Evolutionary conservation across 2,888 invertebrate genomes (phyloP).

Genomic region (Patella pellucida): DNA sequence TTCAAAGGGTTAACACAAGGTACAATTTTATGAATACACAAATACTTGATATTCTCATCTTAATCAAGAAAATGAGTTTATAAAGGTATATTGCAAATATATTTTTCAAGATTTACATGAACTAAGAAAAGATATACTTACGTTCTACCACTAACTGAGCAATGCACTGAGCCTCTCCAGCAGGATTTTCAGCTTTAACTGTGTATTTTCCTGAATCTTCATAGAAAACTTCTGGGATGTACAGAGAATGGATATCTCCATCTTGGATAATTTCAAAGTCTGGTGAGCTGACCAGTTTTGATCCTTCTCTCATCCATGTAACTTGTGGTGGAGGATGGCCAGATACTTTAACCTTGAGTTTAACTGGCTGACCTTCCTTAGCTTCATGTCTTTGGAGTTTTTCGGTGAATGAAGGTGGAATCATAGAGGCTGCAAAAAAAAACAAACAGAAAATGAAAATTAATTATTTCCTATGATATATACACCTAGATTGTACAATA

Average conservation of each 20-base stretch:
- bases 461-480: neutral
- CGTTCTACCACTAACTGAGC: conserved; percentile 81
- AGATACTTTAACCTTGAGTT: conserved; percentile 64
- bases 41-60: too few species aligned
- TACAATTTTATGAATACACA: too few species aligned
- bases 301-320: conserved; percentile 69
- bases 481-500: neutral
- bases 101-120: too few species aligned
- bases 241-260: conserved; percentile 78
- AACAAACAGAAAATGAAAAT: neutral
- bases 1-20: too few species aligned
- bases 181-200: conserved; percentile 67
- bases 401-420: conserved; percentile 85
- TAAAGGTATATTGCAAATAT: too few species aligned
- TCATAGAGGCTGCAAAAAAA: conserved; percentile 78
- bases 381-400: conserved; percentile 82
- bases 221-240: conserved; percentile 78
- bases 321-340: conserved; percentile 67
- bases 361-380: conserved; percentile 66
- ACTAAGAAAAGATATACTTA: conserved; percentile 34
- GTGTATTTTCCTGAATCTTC: conserved; percentile 71
- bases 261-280: conserved; percentile 73
- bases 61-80: too few species aligned
- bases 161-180: conserved; percentile 77
- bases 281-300: conserved; percentile 71